These are phyloP conservation scores for Sorex maritimensis DNA, from an alignment of 2,797 vertebrate genomes.

Conservation along the genomic window DNA sequence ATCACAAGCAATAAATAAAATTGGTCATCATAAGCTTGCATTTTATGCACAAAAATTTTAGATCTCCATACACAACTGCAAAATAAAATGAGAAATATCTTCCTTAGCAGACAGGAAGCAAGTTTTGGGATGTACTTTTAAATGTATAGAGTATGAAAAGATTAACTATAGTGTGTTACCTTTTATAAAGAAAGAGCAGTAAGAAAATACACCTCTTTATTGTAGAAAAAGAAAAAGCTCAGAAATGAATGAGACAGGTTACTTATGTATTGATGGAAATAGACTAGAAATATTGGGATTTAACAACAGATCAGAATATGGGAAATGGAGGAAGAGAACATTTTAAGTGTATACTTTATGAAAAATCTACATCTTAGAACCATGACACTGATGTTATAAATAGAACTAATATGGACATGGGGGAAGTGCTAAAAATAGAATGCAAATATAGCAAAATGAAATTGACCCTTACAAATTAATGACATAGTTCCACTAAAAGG, in stretches of 20 bases:
- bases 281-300: not conserved
- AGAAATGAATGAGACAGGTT: slow-evolving; percentile 26
- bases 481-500: not conserved
- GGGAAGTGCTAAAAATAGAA: not conserved
- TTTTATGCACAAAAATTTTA: not conserved
- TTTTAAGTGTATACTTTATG: not conserved
- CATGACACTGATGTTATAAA: slow-evolving; percentile 3
- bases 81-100: not conserved
- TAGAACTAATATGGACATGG: not conserved
- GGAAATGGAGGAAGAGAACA: not conserved
- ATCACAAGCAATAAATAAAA: slow-evolving; percentile 31
- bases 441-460: slow-evolving; percentile 25
- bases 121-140: slow-evolving; percentile 51
- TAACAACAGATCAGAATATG: not conserved
- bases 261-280: not conserved
- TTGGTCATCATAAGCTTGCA: slow-evolving; percentile 8
- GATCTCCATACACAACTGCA: not conserved
- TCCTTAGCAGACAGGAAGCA: not conserved
- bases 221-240: not conserved
- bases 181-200: too few species aligned
- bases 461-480: not conserved
- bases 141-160: not conserved
- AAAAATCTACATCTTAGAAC: not conserved
- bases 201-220: too few species aligned
- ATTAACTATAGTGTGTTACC: too few species aligned